phyloP scores from a whole-genome alignment of 2,888 invertebrate species.

The Gymnoscelis rufifasciata region DNA sequence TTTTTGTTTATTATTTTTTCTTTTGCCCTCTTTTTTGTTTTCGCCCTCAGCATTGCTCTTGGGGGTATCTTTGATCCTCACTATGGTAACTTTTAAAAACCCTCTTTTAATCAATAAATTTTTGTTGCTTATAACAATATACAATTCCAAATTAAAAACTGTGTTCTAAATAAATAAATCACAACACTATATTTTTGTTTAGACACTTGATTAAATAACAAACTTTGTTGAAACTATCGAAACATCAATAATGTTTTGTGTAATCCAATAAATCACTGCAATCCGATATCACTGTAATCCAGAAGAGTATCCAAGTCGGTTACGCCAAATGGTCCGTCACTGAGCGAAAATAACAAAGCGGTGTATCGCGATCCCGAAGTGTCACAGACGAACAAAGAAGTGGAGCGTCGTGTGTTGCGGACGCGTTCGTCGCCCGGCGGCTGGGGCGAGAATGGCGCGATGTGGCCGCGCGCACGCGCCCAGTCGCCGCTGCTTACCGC shows the following conservation, averaged over 20 bases:
- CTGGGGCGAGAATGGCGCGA: constrained; percentile 63
- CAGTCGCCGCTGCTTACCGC: constrained; percentile 50
- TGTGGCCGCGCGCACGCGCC: constrained; percentile 38
- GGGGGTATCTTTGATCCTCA: constrained; percentile 82
- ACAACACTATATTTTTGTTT: background rate
- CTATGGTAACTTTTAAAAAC: constrained; percentile 79
- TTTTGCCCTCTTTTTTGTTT: constrained; percentile 81
- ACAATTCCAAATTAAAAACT: no score
- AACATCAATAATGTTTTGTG: constrained; percentile 7
- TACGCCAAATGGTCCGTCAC: constrained; percentile 35
- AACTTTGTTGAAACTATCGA: constrained; percentile 14
- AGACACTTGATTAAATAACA: background rate
- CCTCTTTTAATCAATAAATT: constrained; percentile 27
- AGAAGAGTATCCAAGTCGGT: constrained; percentile 43
- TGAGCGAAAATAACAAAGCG: constrained; percentile 61
- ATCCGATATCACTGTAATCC: constrained; percentile 75
- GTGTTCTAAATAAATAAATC: background rate
- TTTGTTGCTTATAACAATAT: no score
- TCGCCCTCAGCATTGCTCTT: constrained; percentile 80
- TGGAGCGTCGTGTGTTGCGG: constrained; percentile 22
- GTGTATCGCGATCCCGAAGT: constrained; percentile 43
- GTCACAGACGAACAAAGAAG: constrained; percentile 45
- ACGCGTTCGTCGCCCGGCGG: constrained; percentile 49
- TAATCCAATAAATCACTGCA: constrained; percentile 67
- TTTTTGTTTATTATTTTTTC: constrained; percentile 81